Percentiles rank a stretch among this genome's conserved stretches.
phyloP scores from a whole-genome alignment of 2,113 vertebrate species.

The Colistium nudipinnis region DNA sequence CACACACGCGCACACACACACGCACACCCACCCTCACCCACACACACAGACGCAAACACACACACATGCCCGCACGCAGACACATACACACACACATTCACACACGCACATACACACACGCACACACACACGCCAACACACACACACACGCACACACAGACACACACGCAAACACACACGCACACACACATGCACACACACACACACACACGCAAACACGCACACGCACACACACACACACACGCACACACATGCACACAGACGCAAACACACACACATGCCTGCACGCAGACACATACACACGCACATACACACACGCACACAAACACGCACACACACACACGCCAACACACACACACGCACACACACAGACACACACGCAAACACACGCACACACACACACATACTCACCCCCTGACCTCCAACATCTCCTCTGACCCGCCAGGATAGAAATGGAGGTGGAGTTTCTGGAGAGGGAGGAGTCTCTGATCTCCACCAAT shows the following conservation, averaged over 20 bases:
- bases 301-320: not conserved
- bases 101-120: not conserved
- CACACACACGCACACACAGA: slow-evolving; percentile 22
- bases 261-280: too few relatives aligned
- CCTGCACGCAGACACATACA: too few relatives aligned
- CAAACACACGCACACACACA: not conserved
- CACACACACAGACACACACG: not conserved
- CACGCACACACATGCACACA: not conserved
- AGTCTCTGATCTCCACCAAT: slow-evolving; percentile 86
- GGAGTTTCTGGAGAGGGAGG: slow-evolving; percentile 86
- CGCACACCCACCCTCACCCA: not conserved
- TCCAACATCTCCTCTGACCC: not conserved
- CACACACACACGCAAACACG: slow-evolving; percentile 32
- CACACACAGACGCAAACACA: too few relatives aligned
- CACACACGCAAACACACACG: not conserved
- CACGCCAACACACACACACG: slow-evolving; percentile 20
- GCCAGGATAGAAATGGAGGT: slow-evolving; percentile 89
- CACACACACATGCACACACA: not conserved
- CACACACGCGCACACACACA: not conserved
- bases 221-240: not conserved
- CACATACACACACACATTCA: not conserved
- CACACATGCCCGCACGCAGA: slow-evolving; percentile 17
- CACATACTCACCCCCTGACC: not conserved
- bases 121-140: not conserved
- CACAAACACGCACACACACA: not conserved